Conservation (phyloP, 1,140 invertebrate genomes). For the Sogatella furcifera region DNA sequence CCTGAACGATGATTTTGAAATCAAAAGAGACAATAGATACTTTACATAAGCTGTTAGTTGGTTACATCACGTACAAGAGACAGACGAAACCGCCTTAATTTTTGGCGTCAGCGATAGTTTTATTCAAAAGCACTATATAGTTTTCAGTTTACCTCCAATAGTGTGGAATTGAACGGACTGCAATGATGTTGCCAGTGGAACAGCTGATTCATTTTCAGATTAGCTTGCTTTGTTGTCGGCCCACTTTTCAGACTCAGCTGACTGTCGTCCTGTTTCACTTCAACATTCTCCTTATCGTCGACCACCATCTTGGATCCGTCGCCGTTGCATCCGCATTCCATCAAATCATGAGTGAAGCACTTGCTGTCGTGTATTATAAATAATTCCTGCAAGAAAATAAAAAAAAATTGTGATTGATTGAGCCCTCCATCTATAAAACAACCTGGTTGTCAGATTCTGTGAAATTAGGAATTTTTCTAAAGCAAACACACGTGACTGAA, state of each 20-base stretch:
- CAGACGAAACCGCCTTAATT: no score
- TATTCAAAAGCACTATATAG: no score
- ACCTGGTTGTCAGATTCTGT: no score
- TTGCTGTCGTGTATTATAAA: conserved; percentile 17
- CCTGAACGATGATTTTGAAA: no score
- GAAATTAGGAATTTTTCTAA: no score
- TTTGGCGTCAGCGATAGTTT: no score
- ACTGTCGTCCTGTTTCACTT: neutral
- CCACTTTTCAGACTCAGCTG: neutral
- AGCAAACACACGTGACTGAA: no score
- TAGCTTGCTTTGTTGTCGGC: neutral
- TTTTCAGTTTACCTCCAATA: conserved; percentile 5
- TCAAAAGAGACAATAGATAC: no score
- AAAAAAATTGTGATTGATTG: neutral
- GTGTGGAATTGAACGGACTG: neutral
- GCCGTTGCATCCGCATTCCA: conserved; percentile 24
- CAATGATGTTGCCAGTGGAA: conserved; percentile 26
- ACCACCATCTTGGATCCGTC: conserved; percentile 12
- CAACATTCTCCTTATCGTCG: conserved; percentile 1
- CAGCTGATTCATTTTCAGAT: conserved; percentile 24
- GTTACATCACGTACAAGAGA: no score
- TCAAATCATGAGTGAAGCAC: conserved; percentile 20
- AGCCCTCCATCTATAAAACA: no score
- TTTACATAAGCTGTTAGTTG: no score
- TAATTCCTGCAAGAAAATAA: conserved; percentile 21